A percentile compares a stretch with the other conserved stretches of the same genome.
Conservation (phyloP, 2,797 vertebrate species). For the Acanthiza pusilla region DNA sequence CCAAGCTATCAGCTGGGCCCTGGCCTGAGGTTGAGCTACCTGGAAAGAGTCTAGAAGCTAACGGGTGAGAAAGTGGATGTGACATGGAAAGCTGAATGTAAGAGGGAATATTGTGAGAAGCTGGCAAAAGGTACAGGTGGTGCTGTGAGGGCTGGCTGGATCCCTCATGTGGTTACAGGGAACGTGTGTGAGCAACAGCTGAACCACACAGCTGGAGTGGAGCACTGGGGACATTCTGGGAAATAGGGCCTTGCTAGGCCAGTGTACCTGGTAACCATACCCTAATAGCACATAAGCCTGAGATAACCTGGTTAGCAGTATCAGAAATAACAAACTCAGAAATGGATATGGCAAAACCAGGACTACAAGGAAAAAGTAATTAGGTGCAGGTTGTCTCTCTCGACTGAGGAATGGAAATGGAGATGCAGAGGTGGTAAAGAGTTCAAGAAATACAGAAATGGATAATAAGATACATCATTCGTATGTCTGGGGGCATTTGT, state of each 20-base stretch:
- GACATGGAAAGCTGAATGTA: not conserved
- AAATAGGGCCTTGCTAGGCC: not conserved
- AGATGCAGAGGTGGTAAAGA: not conserved
- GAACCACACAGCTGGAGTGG: not conserved
- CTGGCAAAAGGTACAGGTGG: not conserved
- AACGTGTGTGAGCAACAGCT: rapidly evolving
- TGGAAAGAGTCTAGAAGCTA: not conserved
- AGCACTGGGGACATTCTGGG: not conserved
- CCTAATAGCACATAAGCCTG: not conserved
- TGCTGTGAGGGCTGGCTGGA: not conserved
- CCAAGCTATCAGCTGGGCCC: not conserved
- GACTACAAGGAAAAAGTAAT: not conserved
- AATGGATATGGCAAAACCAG: not conserved
- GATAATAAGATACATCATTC: not conserved
- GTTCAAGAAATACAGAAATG: not conserved
- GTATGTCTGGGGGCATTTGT: not conserved
- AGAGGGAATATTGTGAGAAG: not conserved
- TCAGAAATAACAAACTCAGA: not conserved
- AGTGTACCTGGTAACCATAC: not conserved
- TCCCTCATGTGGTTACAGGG: not conserved
- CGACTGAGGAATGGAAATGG: rapidly evolving
- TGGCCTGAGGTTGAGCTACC: not conserved
- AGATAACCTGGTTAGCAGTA: not conserved
- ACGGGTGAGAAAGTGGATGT: rapidly evolving
- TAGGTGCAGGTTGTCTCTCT: not conserved